Evolutionary conservation across 2,888 invertebrate species (phyloP), one percentile per base, ranked within the genome.

Genomic region (Linyphia triangularis): DNA sequence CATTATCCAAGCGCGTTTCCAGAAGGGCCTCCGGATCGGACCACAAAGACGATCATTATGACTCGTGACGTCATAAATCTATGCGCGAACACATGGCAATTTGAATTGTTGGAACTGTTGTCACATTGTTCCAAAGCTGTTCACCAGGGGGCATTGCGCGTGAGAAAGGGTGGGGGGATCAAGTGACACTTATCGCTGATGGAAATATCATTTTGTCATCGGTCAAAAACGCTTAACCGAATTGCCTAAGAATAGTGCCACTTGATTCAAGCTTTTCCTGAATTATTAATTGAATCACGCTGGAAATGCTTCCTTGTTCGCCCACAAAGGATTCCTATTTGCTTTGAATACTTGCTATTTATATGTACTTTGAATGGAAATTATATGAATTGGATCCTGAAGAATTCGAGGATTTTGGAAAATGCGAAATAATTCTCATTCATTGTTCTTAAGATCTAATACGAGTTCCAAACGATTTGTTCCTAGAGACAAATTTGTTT

Each of bases 51-150:
- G 1, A 9, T 75, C 77, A 77, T 84, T 84, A 84, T 84, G 69
- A 69, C 37, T 22, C 22, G 37, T 75, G 84, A 84, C 84, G 84
- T 84, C 84, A 84, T 67, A 33, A 13, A 65, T 19, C n/a, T 19
- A 2, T 24, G 19, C 19, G 22, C 22, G 22, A 13, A 30, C 37
- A 67, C 67, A 6, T 51, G 19, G 16, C 61, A 51, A 75, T 75
- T 57, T 28, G 13, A 67, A 51, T 67, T 28, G 7, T 10, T 78
- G 51, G 40, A 40, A 75, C 75, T 75, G 84, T 77, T n/a, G 63
- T n/a, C 43, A 33, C 73, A 67, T 84, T 84, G 84, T 84, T 69
- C 67, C 77, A 69, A 84, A 75, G 84, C 77, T 84, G 75, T 84
- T 84, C 75, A 84, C 75, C 84, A 84, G 84, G 28, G 67, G 77